Evolutionary conservation across 92 coral and sea anemone species (phyloP), one percentile per base, ranked within the genome.

Genomic region (Actinostola sp.): DNA sequence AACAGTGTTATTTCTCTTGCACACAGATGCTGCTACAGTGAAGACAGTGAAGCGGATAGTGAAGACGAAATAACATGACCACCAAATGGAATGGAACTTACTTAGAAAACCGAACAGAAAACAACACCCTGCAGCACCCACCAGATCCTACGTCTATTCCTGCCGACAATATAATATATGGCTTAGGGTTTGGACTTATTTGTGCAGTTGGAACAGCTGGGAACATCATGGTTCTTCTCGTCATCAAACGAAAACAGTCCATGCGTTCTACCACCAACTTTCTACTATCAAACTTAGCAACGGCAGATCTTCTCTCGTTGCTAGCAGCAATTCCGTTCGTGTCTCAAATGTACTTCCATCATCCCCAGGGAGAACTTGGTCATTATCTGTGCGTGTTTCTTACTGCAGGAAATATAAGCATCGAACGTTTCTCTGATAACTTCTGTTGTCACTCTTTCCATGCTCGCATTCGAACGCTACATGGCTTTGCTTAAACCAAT

Each of bases 401-500:
- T 2, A 81, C 86, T 1, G 71, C 76, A 0, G 86, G 86, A 29
- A 73, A 73, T 36, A 8, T 73, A 0, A 61, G 68, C 34, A 48
- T 48, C 5, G 9, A n/a, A n/a, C n/a, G n/a, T 59, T 25, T 32
- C 79, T 21, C 26, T 59, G 20, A 27, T 45, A 14, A 59, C 61
- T 2, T 71, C 78, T 12, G 45, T 72, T 35, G 61, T 80, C 11
- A 80, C 85, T 1, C 49, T 80, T 10, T 49, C 78, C 7, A 29
- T 80, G 3, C 50, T 80, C 2, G 84, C 84, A 16, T 69, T 70
- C 34, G 84, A 79, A 28, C 56, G 84, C n/a, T 71, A 79, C 45
- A 61, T 69, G 62, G 77, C 73, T 0, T 50, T 80, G 15, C 14
- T 62, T 17, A 80, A 71, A 63, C 85, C 85, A 15, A 46, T 80